Conservation (phyloP, 2,113 vertebrate species). For the Archilochus colubris region DNA sequence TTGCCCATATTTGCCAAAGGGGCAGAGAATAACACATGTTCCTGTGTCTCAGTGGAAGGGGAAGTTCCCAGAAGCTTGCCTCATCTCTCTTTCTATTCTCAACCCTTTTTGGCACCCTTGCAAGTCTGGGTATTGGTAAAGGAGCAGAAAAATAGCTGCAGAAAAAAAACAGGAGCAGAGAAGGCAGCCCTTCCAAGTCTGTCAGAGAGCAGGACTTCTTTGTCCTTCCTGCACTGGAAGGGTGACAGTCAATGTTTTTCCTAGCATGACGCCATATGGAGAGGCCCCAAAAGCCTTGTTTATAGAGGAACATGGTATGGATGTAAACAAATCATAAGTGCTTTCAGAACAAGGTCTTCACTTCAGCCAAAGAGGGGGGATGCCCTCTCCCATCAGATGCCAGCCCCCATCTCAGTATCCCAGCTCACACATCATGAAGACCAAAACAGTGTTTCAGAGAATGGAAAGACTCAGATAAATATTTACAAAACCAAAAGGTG, state of each 20-base stretch:
- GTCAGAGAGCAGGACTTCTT: neutral
- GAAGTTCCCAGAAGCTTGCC: constrained; percentile 58
- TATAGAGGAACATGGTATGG: neutral
- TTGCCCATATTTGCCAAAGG: constrained; percentile 14
- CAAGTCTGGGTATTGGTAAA: neutral
- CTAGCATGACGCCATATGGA: rapidly evolving
- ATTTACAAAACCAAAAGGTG: neutral
- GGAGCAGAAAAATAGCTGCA: neutral
- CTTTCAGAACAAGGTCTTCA: neutral
- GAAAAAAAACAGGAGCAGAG: neutral
- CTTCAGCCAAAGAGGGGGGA: neutral
- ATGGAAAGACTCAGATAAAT: neutral
- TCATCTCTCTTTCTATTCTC: constrained; percentile 53
- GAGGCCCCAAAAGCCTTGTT: neutral
- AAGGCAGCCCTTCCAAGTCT: neutral
- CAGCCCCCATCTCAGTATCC: rapidly evolving
- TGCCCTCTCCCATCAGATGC: neutral
- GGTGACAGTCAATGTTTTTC: neutral
- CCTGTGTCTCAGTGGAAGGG: neutral
- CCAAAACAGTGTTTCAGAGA: neutral
- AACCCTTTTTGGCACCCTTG: constrained; percentile 22
- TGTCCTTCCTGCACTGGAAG: neutral
- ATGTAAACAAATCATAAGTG: neutral
- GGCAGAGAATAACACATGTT: constrained; percentile 48
- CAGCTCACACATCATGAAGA: neutral